Percentiles rank a stretch among this genome's conserved stretches.
Conservation (phyloP, 2,888 invertebrate genomes). For the Andrena bicolor region DNA sequence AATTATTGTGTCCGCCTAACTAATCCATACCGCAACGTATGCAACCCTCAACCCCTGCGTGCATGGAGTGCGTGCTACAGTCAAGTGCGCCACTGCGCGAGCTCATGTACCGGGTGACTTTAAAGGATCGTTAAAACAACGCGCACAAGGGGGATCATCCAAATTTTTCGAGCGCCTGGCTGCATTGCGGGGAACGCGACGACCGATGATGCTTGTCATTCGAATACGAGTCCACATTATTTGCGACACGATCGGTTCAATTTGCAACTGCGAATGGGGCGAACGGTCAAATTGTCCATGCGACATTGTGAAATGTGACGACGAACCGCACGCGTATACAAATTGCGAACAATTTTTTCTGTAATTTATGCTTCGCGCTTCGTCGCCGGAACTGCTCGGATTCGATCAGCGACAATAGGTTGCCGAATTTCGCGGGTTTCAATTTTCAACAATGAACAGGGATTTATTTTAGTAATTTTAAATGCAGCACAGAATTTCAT, state of each 20-base stretch:
- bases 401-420: not conserved
- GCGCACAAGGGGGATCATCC: constrained; percentile 50
- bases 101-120: constrained; percentile 73
- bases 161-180: constrained; percentile 47
- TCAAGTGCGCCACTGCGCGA: constrained; percentile 79
- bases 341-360: not conserved
- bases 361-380: not conserved
- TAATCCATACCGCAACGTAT: constrained; percentile 83
- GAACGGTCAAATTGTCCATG: not conserved
- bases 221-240: constrained; percentile 8
- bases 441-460: not conserved
- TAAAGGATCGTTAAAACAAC: constrained; percentile 63
- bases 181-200: constrained; percentile 24
- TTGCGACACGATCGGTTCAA: constrained; percentile 13
- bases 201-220: constrained; percentile 48
- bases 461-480: not conserved
- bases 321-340: not conserved
- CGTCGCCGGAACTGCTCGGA: not conserved
- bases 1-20: constrained; percentile 83
- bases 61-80: constrained; percentile 81
- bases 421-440: not conserved
- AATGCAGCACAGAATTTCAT: too few species aligned
- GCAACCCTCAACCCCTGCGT: constrained; percentile 78
- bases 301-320: constrained; percentile 4
- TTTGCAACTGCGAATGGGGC: constrained; percentile 1